Percentiles rank a stretch among this genome's conserved stretches.
phyloP scores from a whole-genome alignment of 2,113 vertebrate species.

The Ornithorhynchus anatinus region DNA sequence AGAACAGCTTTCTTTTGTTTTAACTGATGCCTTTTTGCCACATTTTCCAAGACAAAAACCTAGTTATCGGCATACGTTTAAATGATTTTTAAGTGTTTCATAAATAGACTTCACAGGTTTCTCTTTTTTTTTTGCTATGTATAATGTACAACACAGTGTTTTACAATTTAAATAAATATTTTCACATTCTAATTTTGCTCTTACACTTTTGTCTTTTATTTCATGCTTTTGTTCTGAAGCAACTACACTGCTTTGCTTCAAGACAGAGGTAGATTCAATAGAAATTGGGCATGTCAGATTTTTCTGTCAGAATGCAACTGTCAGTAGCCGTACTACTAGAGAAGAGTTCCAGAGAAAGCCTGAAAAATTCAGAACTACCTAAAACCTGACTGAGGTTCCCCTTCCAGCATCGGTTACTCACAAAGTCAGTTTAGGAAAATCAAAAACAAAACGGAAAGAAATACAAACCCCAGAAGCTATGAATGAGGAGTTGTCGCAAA shows the following conservation, averaged over 20 bases:
- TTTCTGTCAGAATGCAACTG: constrained; percentile 67
- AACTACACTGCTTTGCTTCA: constrained; percentile 64
- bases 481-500: constrained; percentile 54
- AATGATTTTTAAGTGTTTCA: constrained; percentile 56
- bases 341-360: constrained; percentile 58
- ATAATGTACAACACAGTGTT: constrained; percentile 66
- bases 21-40: constrained; percentile 18
- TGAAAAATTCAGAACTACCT: constrained; percentile 62
- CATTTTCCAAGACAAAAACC: constrained; percentile 53
- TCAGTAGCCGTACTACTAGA: constrained; percentile 61
- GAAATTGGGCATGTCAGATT: constrained; percentile 60
- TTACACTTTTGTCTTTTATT: constrained; percentile 63
- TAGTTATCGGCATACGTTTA: constrained; percentile 53
- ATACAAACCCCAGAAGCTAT: constrained; percentile 48
- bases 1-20: constrained; percentile 46
- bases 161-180: constrained; percentile 74
- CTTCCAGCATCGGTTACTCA: constrained; percentile 64
- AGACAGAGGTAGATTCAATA: constrained; percentile 74
- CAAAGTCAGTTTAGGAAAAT: constrained; percentile 54
- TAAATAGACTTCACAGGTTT: constrained; percentile 66
- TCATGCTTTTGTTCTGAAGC: constrained; percentile 65
- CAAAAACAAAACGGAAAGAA: constrained; percentile 64
- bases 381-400: constrained; percentile 50
- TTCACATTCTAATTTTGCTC: constrained; percentile 76
- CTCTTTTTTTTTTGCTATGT: constrained; percentile 51